Percentiles rank a stretch among this genome's conserved stretches.
phyloP scores from a whole-genome alignment of 1,140 invertebrate species.

The Teleopsis dalmanni region DNA sequence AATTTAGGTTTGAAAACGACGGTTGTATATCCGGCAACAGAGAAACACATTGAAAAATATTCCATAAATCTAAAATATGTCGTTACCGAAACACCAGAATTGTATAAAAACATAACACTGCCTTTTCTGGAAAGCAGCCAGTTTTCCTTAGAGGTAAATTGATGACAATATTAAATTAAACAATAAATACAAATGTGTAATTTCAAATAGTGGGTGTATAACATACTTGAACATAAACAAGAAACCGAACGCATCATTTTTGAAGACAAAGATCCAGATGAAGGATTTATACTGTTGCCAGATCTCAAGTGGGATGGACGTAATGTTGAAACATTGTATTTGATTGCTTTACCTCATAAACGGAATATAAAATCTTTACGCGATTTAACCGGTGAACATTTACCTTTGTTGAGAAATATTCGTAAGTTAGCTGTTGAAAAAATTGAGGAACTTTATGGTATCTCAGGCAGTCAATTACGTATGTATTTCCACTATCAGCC shows the following conservation, averaged over 20 bases:
- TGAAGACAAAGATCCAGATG: conserved; percentile 70
- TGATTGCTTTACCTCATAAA: conserved; percentile 71
- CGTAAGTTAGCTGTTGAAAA: conserved; percentile 62
- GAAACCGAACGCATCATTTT: conserved; percentile 81
- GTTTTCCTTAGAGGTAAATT: conserved; percentile 65
- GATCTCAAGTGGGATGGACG: conserved; percentile 92
- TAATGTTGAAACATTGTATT: conserved; percentile 67
- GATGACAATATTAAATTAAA: not conserved
- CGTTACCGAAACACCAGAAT: conserved; percentile 74
- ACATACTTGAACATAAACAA: conserved; percentile 84
- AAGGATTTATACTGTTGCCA: conserved; percentile 81
- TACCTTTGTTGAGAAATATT: conserved; percentile 79
- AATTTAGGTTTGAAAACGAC: conserved; percentile 70
- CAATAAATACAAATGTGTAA: not conserved
- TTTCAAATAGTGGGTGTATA: conserved; percentile 83
- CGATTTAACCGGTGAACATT: conserved; percentile 68
- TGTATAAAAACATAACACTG: conserved; percentile 72
- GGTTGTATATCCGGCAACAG: conserved; percentile 85
- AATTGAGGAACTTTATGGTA: conserved; percentile 71
- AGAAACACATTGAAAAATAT: conserved; percentile 87
- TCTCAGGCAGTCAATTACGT: conserved; percentile 64
- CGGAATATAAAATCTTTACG: conserved; percentile 72
- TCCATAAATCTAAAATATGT: conserved; percentile 62
- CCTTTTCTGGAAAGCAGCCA: conserved; percentile 64
- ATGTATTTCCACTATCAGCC: conserved; percentile 94